Evolutionary conservation across 1,140 invertebrate species (phyloP).

Genomic region (Bombus picipes): DNA sequence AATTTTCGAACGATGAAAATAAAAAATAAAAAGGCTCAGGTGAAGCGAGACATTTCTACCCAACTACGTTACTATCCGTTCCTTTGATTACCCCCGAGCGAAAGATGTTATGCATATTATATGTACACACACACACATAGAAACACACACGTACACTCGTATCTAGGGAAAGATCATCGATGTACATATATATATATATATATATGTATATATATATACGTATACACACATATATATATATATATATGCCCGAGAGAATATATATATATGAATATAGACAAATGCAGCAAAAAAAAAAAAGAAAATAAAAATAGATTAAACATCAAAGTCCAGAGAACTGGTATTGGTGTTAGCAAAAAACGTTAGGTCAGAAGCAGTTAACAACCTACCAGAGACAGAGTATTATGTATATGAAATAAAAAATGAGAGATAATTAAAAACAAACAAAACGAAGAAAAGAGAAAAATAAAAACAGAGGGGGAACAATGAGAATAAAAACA

Average conservation of each 20-base stretch:
- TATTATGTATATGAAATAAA: neutral
- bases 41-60: constrained; percentile 55
- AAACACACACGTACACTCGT: constrained; percentile 68
- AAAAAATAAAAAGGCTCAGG: constrained; percentile 20
- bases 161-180: constrained; percentile 59
- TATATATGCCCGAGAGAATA: constrained; percentile 47
- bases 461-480: neutral
- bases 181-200: constrained; percentile 21
- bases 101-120: constrained; percentile 68
- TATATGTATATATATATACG: constrained; percentile 49
- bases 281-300: constrained; percentile 68
- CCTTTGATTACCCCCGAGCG: constrained; percentile 53
- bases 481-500: constrained; percentile 45
- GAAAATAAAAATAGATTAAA: constrained; percentile 73
- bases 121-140: constrained; percentile 68
- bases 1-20: neutral
- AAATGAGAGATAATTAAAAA: neutral
- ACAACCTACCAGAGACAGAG: constrained; percentile 76
- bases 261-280: constrained; percentile 68
- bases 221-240: constrained; percentile 28
- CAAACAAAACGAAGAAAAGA: neutral
- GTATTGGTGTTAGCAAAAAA: constrained; percentile 76
- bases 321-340: constrained; percentile 75
- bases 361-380: constrained; percentile 78
- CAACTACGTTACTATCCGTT: constrained; percentile 59